Conservation (phyloP, 2,888 invertebrate genomes). For the Melieria crassipennis region DNA sequence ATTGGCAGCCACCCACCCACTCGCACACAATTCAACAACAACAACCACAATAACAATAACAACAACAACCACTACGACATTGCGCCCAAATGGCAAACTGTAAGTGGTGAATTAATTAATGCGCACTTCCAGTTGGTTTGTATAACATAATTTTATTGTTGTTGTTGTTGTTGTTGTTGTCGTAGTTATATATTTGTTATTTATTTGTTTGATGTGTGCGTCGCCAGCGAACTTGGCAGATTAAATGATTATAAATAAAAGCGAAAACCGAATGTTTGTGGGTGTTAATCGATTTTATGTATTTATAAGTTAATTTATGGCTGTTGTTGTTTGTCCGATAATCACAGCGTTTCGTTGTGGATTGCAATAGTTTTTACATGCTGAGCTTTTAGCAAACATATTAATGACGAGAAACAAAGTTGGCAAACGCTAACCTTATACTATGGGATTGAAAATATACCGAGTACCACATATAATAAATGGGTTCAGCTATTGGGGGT, state of each 20-base stretch:
- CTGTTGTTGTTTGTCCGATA: no score
- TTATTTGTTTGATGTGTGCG: neutral
- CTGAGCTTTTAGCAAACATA: no score
- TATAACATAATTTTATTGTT: neutral
- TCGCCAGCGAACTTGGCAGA: neutral
- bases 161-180: neutral
- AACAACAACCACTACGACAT: no score
- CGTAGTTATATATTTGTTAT: neutral
- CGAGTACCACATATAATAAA: no score
- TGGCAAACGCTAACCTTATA: no score
- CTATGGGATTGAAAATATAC: no score
- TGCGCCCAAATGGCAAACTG: neutral
- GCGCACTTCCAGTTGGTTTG: conserved; percentile 4
- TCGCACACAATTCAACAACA: neutral
- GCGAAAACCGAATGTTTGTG: neutral
- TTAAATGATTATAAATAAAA: no score
- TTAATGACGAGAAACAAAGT: no score
- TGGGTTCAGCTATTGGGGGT: no score
- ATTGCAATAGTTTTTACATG: no score
- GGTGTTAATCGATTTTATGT: conserved; percentile 17
- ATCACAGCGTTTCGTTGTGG: no score
- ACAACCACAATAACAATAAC: no score
- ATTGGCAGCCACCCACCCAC: neutral
- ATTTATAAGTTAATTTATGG: neutral
- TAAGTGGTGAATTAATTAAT: conserved; percentile 14